Percentiles rank a stretch among this genome's conserved stretches.
Evolutionary conservation across 2,888 invertebrate genomes (phyloP).

Genomic region (Eupithecia vulgata): DNA sequence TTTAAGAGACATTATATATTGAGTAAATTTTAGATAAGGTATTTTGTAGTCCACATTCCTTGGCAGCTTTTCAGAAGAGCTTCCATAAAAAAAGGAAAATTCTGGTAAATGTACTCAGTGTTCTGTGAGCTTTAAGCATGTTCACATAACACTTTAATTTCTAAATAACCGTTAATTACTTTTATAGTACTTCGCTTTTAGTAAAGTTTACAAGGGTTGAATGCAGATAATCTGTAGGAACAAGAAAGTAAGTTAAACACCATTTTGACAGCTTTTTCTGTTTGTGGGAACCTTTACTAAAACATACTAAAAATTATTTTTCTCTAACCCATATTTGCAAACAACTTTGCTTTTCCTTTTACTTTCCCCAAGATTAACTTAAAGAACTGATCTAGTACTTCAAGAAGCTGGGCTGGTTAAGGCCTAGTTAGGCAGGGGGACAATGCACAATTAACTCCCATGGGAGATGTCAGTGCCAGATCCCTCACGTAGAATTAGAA

Average conservation of each 20-base stretch:
- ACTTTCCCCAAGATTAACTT: background rate
- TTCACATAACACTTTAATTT: background rate
- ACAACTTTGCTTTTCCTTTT: background rate
- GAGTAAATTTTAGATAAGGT: background rate
- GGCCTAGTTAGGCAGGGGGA: too few relatives aligned
- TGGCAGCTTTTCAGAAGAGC: constrained; percentile 1
- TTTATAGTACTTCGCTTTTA: background rate
- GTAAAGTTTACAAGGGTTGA: background rate
- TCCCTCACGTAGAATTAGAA: background rate
- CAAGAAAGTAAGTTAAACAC: background rate
- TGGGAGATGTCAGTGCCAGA: too few relatives aligned
- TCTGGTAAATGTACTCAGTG: background rate
- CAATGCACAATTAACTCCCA: too few relatives aligned
- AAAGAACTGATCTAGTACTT: background rate
- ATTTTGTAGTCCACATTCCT: background rate
- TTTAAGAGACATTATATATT: background rate
- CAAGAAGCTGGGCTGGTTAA: too few relatives aligned
- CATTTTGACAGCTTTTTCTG: background rate
- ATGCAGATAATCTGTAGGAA: background rate
- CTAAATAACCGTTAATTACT: background rate
- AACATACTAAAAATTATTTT: background rate
- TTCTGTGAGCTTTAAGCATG: background rate
- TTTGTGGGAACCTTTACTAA: background rate
- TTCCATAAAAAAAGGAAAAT: background rate
- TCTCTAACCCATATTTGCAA: background rate